Conservation (phyloP, 2,888 invertebrate species). For the Myathropa florea region DNA sequence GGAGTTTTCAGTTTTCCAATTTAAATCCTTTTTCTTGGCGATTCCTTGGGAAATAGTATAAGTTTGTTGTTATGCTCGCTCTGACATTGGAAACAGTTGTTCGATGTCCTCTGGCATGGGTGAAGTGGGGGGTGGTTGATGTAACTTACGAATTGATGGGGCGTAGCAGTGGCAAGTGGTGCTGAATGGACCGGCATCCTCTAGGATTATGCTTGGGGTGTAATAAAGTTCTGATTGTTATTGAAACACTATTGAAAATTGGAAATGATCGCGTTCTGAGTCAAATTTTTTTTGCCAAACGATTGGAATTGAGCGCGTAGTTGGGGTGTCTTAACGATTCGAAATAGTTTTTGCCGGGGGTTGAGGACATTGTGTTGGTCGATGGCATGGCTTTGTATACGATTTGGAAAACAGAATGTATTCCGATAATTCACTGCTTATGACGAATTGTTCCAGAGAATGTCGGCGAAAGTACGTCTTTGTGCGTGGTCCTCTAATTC, state of each 20-base stretch:
- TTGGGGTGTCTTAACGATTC: conserved; percentile 15
- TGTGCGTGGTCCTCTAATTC: no score
- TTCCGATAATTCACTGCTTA: no score
- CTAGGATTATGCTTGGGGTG: conserved; percentile 20
- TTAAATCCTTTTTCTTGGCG: conserved; percentile 69
- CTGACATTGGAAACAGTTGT: conserved; percentile 17
- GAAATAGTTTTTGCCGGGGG: not conserved
- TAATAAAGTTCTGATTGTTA: conserved; percentile 61
- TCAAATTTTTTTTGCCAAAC: conserved; percentile 34
- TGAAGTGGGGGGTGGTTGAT: not conserved
- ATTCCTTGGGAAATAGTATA: conserved; percentile 66
- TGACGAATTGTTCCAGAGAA: no score
- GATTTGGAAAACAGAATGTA: no score
- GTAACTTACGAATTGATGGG: conserved; percentile 40
- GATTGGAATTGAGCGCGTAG: conserved; percentile 12
- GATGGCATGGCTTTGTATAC: no score
- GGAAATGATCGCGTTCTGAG: conserved; percentile 34
- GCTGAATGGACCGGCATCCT: conserved; percentile 3
- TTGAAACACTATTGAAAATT: conserved; percentile 56
- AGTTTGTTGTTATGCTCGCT: conserved; percentile 58
- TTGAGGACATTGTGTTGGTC: not conserved
- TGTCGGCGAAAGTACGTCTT: no score
- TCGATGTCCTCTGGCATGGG: not conserved
- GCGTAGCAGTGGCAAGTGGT: conserved; percentile 24
- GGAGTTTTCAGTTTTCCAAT: conserved; percentile 71